phyloP scores from a whole-genome alignment of 2,888 invertebrate genomes.

The Polylopha cassiicola region DNA sequence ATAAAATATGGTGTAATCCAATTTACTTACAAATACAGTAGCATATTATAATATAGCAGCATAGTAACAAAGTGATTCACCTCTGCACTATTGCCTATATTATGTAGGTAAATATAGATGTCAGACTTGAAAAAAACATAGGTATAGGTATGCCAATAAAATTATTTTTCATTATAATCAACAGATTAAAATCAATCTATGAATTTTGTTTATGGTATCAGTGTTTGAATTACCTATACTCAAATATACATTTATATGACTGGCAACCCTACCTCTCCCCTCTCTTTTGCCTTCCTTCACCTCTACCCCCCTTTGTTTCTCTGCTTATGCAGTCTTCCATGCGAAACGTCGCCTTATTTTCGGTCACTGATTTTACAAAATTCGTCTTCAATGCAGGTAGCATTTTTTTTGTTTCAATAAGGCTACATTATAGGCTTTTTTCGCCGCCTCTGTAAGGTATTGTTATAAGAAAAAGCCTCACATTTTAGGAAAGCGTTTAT shows the following conservation, averaged over 20 bases:
- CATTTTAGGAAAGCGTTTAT: neutral
- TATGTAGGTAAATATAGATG: no score
- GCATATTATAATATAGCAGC: no score
- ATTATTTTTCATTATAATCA: no score
- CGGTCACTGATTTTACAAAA: slow-evolving; percentile 47
- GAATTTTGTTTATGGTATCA: no score
- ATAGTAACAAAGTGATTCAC: no score
- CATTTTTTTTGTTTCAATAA: slow-evolving; percentile 37
- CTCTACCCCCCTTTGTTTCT: slow-evolving; percentile 59
- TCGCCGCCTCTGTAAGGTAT: slow-evolving; percentile 11
- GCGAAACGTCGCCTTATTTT: slow-evolving; percentile 63
- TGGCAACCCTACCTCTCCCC: slow-evolving; percentile 25
- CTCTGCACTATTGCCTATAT: no score
- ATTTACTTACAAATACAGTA: no score
- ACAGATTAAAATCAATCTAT: no score
- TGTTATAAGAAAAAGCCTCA: slow-evolving; percentile 4
- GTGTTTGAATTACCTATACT: no score
- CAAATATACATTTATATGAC: neutral
- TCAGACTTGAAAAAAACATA: no score
- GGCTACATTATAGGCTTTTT: slow-evolving; percentile 31
- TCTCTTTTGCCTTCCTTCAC: slow-evolving; percentile 33
- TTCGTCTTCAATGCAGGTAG: slow-evolving; percentile 41
- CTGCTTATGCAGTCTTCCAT: slow-evolving; percentile 66
- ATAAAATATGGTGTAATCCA: no score
- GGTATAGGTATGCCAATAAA: no score